Base-by-base conservation (phyloP, 2,113 vertebrate genomes). In the Loxodonta africana region DNA sequence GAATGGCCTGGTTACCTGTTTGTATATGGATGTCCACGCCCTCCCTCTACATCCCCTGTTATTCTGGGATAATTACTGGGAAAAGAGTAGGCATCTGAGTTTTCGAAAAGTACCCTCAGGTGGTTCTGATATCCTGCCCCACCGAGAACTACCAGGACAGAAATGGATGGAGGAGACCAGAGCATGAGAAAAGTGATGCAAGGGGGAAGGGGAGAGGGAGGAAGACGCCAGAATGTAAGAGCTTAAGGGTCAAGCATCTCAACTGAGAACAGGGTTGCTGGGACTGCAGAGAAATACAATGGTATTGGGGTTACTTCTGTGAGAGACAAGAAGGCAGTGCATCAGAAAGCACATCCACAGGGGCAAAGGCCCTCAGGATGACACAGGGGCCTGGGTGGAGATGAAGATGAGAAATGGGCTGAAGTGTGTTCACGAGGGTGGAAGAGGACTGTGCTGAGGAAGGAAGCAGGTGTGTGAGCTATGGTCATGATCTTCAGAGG, bases 351-450 rank as follows among this genome's bases (percentile, higher is more conserved):
- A 57, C 33, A 37, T 15, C 37, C 26, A 18, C 20, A 30, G 37
- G 62, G 62, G 4, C 63, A 67, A 44, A 85, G 67, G 18, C 30
- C 48, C 60, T 65, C 5, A 28, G 10, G 9, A 41, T 5, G 48
- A 28, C 25, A 0, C n/a, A 6, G 21, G 14, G 63, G 7, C 2
- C 7, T 7, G 2, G n/a, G 5, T 7, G 21, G 9, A 25, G 71
- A 62, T 6, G 74, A 51, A n/a, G 67, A n/a, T 4, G 8, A 82
- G 51, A 33, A 0, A 12, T 21, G 5, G 46, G 17, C 69, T 3
- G 26, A 89, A 0, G 11, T 5, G 9, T 2, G 69, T 23, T 51
- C 12, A 5, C 46, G 41, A 73, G 23, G 51, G 63, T 14, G 5
- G 37, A 1, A 26, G 44, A 18, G 71, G 30, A 14, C 69, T 15